These are phyloP conservation scores for Myripristis murdjan DNA, from an alignment of 2,797 vertebrate genomes.

Conservation along the genomic window DNA sequence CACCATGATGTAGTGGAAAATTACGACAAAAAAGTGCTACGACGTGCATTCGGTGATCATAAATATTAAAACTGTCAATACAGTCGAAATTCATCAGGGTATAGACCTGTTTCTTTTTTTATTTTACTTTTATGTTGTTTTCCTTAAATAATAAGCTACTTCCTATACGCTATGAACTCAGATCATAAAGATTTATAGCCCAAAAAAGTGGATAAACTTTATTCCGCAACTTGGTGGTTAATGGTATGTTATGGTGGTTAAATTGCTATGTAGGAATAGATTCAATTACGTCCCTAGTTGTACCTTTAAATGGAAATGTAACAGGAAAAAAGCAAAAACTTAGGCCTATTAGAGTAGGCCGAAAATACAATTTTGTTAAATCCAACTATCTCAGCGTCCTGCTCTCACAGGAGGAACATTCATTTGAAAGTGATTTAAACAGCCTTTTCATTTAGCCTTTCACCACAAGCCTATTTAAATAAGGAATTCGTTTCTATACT, in stretches of 20 bases:
- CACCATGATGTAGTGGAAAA: not conserved
- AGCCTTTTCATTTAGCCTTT: conserved; percentile 9
- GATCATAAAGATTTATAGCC: conserved; percentile 78
- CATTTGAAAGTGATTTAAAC: not conserved
- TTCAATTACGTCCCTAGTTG: conserved; percentile 46
- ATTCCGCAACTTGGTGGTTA: conserved; percentile 31
- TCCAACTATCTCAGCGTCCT: no score
- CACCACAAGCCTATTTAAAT: not conserved
- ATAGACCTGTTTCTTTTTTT: no score
- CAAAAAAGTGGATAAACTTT: conserved; percentile 76
- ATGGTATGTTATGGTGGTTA: conserved; percentile 49
- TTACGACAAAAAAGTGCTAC: not conserved
- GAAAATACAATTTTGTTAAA: conserved; percentile 7
- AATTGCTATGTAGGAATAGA: conserved; percentile 17
- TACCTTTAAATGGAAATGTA: conserved; percentile 19
- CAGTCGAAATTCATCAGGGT: no score
- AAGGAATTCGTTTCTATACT: not conserved
- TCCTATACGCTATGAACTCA: conserved; percentile 53
- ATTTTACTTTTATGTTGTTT: no score
- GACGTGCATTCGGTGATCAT: not conserved
- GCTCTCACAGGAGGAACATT: no score
- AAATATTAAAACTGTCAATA: not conserved
- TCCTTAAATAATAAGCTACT: conserved; percentile 19
- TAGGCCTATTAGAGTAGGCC: not conserved
- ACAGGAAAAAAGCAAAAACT: conserved; percentile 20